Conservation (phyloP, 1,140 invertebrate genomes). For the Brachionus koreanus region DNA sequence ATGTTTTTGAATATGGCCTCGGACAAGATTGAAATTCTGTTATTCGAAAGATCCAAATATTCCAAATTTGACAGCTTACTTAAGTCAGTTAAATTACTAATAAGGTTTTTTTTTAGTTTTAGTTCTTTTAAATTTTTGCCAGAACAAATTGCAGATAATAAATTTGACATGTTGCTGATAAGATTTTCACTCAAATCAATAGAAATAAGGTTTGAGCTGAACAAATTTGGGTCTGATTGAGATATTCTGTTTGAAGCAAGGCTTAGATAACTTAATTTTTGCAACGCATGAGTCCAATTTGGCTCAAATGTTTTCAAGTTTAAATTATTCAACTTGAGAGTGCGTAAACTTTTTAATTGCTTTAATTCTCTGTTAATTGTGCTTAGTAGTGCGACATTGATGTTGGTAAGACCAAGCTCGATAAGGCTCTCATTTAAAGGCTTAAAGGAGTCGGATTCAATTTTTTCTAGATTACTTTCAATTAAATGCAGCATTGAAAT, state of each 20-base stretch:
- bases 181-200: conserved; percentile 17
- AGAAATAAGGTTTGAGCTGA: neutral
- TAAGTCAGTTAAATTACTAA: neutral
- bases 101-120: neutral
- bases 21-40: neutral
- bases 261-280: neutral
- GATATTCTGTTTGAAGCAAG: neutral
- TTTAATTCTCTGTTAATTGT: neutral
- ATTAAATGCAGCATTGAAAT: neutral
- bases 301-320: neutral
- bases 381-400: neutral
- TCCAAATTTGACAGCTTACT: neutral
- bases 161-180: neutral
- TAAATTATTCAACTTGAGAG: conserved; percentile 3
- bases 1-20: neutral
- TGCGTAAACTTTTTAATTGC: neutral
- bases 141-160: neutral
- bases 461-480: neutral
- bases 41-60: neutral
- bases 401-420: conserved; percentile 5
- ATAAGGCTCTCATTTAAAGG: neutral
- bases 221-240: neutral
- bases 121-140: conserved; percentile 21
- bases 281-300: neutral
- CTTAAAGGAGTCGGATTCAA: neutral